A percentile compares a stretch with the other conserved stretches of the same genome.
Conservation (phyloP, 2,797 vertebrate genomes). For the Chiloscyllium punctatum region DNA sequence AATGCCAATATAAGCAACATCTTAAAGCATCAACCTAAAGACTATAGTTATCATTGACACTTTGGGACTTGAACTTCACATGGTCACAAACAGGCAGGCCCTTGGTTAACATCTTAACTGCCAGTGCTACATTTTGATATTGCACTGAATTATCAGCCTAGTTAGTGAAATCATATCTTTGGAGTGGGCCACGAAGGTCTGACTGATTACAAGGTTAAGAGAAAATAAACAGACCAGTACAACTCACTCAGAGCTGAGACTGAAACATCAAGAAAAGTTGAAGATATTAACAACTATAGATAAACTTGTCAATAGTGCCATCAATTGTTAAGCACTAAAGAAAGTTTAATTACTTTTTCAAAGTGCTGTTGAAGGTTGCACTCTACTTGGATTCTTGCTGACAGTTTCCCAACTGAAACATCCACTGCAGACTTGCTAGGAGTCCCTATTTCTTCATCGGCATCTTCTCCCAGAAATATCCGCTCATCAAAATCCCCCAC, state of each 20-base stretch:
- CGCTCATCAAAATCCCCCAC: constrained; percentile 96
- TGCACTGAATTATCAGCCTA: background rate
- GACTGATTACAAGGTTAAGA: background rate
- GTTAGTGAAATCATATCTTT: background rate
- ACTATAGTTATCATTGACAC: background rate
- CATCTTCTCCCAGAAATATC: constrained; percentile 87
- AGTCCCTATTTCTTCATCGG: constrained; percentile 92
- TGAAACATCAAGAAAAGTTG: background rate
- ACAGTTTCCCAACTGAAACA: constrained; percentile 49
- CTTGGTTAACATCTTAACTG: background rate
- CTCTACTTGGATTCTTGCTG: constrained; percentile 63
- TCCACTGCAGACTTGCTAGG: constrained; percentile 69
- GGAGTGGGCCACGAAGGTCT: background rate
- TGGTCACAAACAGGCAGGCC: background rate
- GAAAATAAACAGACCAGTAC: background rate
- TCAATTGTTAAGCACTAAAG: background rate
- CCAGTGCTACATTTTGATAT: background rate
- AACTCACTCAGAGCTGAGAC: background rate
- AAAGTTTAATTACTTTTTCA: constrained; percentile 68
- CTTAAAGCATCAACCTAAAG: background rate
- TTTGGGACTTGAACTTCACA: background rate
- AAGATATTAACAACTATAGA: background rate
- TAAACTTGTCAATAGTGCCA: background rate
- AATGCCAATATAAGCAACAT: background rate
- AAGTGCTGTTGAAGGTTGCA: constrained; percentile 79